These are phyloP conservation scores for Ericerus pela DNA, from an alignment of 1,140 invertebrate species.

Conservation along the genomic window DNA sequence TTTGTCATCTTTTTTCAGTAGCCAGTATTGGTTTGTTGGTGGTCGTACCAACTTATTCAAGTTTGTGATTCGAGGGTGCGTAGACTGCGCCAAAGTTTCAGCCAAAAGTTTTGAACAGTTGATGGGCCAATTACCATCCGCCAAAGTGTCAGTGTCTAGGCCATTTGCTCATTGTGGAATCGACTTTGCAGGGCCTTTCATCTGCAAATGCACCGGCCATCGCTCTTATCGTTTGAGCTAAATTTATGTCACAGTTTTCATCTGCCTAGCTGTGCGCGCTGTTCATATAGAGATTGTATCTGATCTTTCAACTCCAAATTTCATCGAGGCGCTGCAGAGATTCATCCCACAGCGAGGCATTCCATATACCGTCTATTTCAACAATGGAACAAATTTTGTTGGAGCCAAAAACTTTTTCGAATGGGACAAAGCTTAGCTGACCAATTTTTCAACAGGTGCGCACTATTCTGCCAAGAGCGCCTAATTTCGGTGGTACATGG, in stretches of 20 bases:
- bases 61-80: too few species aligned
- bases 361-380: slow-evolving; percentile 24
- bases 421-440: neutral
- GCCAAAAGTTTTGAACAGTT: too few species aligned
- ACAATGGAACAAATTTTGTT: slow-evolving; percentile 32
- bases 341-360: slow-evolving; percentile 28
- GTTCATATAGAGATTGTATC: slow-evolving; percentile 28
- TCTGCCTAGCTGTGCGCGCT: slow-evolving; percentile 25
- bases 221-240: too few species aligned
- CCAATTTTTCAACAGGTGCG: slow-evolving; percentile 27
- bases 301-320: slow-evolving; percentile 22
- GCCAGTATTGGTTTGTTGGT: too few species aligned
- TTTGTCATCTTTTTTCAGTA: too few species aligned
- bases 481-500: slow-evolving; percentile 33
- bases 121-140: too few species aligned
- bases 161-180: too few species aligned
- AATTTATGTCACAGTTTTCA: slow-evolving; percentile 26
- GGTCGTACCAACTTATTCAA: too few species aligned
- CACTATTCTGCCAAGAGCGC: slow-evolving; percentile 30
- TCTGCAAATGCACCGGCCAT: too few species aligned
- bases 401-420: slow-evolving; percentile 21
- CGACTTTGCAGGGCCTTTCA: too few species aligned
- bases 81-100: too few species aligned
- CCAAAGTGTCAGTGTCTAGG: too few species aligned
- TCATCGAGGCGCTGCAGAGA: slow-evolving; percentile 26